phyloP scores from a whole-genome alignment of 2,888 invertebrate genomes.

The Volucella inflata region DNA sequence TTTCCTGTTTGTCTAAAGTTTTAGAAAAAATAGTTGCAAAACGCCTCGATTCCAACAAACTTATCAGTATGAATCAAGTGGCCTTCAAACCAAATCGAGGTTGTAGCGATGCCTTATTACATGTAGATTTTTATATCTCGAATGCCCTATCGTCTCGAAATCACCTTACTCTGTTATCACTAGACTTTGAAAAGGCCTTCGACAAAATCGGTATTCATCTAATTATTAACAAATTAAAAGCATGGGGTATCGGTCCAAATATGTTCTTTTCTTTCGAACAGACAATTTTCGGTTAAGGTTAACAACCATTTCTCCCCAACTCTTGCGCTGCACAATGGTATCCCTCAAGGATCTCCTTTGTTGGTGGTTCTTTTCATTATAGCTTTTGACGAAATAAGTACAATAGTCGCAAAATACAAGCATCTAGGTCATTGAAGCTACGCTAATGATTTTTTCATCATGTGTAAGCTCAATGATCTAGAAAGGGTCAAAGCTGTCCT shows the following conservation, averaged over 20 bases:
- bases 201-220: constrained; percentile 33
- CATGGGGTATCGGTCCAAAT: constrained; percentile 17
- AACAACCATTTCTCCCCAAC: constrained; percentile 1
- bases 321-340: not conserved
- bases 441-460: no score
- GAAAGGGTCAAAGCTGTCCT: not conserved
- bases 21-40: no score
- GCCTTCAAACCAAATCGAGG: constrained; percentile 52
- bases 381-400: no score
- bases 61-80: constrained; percentile 20
- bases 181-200: constrained; percentile 45
- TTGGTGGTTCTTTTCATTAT: no score
- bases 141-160: constrained; percentile 27
- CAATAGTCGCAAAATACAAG: no score
- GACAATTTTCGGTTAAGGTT: not conserved
- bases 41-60: constrained; percentile 18
- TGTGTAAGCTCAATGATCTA: not conserved
- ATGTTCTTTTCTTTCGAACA: constrained; percentile 3
- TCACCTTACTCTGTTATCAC: constrained; percentile 30
- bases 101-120: constrained; percentile 32
- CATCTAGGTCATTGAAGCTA: no score
- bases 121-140: constrained; percentile 36
- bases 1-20: constrained; percentile 24
- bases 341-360: no score
- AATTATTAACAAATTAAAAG: constrained; percentile 22